These are phyloP conservation scores for Microplitis mediator DNA, from an alignment of 1,140 invertebrate genomes.

Conservation along the genomic window DNA sequence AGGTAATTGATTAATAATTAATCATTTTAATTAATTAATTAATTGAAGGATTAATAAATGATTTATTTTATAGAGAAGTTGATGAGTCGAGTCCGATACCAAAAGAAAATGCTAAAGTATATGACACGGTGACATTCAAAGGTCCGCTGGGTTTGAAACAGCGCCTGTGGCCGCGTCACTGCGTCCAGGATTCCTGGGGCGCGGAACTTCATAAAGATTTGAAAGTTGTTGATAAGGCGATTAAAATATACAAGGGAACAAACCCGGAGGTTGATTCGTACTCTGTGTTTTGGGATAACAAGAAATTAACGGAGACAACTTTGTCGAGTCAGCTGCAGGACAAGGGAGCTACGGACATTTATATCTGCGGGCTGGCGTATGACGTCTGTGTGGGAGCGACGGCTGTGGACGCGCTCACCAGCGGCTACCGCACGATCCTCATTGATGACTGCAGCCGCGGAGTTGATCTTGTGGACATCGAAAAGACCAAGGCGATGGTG, in stretches of 20 bases:
- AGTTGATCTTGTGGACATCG: conserved; percentile 83
- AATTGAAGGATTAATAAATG: not conserved
- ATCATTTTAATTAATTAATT: not conserved
- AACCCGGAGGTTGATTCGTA: conserved; percentile 96
- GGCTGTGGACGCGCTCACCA: conserved; percentile 82
- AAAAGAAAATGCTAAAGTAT: conserved; percentile 77
- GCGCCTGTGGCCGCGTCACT: conserved; percentile 92
- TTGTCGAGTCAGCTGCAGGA: conserved; percentile 80
- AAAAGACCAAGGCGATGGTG: conserved; percentile 79
- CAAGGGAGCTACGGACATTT: conserved; percentile 88
- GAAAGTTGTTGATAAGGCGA: conserved; percentile 75
- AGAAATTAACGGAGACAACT: conserved; percentile 85
- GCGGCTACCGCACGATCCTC: conserved; percentile 87
- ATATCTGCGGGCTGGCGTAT: conserved; percentile 93
- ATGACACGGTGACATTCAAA: conserved; percentile 91
- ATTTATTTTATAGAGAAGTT: conserved; percentile 45
- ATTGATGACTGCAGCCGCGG: conserved; percentile 91
- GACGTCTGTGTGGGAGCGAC: conserved; percentile 96
- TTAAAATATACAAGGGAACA: conserved; percentile 92
- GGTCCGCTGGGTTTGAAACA: conserved; percentile 84
- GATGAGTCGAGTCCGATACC: conserved; percentile 48
- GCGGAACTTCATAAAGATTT: conserved; percentile 91
- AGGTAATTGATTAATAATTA: conserved; percentile 42
- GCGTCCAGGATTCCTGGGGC: conserved; percentile 93
- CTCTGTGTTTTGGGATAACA: conserved; percentile 98